phyloP scores from a whole-genome alignment of 1,140 invertebrate genomes.

The Cydia amplana region DNA sequence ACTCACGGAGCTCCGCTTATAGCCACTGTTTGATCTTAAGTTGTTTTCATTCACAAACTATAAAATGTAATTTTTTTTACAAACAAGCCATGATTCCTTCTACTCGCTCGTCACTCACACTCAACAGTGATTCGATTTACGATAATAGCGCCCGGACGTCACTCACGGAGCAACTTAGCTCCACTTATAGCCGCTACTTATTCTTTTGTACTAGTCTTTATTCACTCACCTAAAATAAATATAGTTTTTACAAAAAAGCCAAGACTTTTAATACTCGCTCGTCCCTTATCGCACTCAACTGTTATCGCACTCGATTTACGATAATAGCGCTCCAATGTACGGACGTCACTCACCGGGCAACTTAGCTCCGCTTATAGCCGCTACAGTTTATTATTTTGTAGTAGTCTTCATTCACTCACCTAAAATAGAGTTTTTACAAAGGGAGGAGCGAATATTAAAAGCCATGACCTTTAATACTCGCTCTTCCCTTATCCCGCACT shows the following conservation, averaged over 20 bases:
- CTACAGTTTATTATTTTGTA: not conserved
- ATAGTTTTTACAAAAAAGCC: too few relatives aligned
- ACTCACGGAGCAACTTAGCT: not conserved
- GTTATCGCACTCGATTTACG: not conserved
- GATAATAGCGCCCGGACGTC: not conserved
- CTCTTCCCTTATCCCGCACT: too few relatives aligned
- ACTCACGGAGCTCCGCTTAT: not conserved
- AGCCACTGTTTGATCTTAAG: not conserved
- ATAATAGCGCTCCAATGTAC: not conserved
- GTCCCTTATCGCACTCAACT: not conserved
- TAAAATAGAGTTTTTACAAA: too few relatives aligned
- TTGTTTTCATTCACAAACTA: too few relatives aligned
- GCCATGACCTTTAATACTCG: too few relatives aligned
- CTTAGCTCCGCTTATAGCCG: not conserved
- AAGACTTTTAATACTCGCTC: not conserved
- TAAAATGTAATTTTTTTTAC: too few relatives aligned
- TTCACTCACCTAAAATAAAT: too few relatives aligned
- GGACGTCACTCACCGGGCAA: not conserved
- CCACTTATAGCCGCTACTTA: not conserved
- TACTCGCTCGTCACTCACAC: not conserved
- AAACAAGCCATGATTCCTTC: too few relatives aligned
- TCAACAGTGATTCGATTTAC: not conserved
- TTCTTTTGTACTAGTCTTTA: too few relatives aligned
- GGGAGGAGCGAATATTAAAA: too few relatives aligned
- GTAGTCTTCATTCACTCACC: too few relatives aligned